Conservation (phyloP, 2,797 vertebrate species). For the Rhabdophis nuchalis region DNA sequence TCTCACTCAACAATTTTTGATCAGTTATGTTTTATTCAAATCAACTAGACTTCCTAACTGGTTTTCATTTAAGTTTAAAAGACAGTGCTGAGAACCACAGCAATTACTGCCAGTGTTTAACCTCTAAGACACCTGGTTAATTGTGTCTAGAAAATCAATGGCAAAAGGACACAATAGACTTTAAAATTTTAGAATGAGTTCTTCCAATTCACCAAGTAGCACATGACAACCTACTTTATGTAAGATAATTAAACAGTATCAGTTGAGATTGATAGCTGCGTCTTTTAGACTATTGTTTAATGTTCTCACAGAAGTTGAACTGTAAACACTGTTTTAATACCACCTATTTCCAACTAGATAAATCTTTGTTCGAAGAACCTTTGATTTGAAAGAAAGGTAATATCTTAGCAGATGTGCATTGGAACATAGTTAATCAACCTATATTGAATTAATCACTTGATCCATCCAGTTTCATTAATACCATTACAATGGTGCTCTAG, state of each 20-base stretch:
- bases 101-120: not conserved
- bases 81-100: not conserved
- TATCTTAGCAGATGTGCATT: not conserved
- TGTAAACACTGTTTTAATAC: not conserved
- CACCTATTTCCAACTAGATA: not conserved
- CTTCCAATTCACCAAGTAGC: not conserved
- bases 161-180: not conserved
- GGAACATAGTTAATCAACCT: not conserved
- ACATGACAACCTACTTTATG: not conserved
- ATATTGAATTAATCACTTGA: not conserved
- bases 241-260: not conserved
- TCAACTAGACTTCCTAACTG: not conserved
- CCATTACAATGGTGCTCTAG: not conserved
- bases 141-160: not conserved
- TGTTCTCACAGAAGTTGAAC: not conserved
- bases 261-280: not conserved
- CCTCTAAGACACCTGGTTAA: not conserved
- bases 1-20: not conserved
- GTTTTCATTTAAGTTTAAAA: not conserved
- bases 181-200: not conserved
- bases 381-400: not conserved
- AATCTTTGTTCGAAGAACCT: not conserved
- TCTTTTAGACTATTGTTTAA: not conserved
- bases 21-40: not conserved
- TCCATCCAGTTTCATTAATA: not conserved